phyloP scores from a whole-genome alignment of 2,888 invertebrate species.

The Diplolepis rosae region DNA sequence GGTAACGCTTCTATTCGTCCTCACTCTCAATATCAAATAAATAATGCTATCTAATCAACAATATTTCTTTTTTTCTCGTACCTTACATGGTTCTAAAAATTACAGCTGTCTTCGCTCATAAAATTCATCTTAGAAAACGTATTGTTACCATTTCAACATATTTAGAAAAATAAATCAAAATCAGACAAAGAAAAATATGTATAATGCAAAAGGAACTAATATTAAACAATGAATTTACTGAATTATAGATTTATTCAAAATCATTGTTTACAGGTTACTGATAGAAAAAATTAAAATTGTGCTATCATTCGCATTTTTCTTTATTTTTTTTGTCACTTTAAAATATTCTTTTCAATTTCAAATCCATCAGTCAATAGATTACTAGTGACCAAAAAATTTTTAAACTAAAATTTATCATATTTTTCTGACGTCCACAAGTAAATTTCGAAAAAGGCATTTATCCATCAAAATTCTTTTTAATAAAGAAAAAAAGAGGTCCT shows the following conservation, averaged over 20 bases:
- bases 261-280: neutral
- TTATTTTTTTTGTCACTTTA: neutral
- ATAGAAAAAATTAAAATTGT: neutral
- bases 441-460: too few species aligned
- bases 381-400: too few species aligned
- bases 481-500: too few species aligned
- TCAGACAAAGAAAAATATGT: neutral
- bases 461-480: too few species aligned
- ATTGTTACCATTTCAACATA: neutral
- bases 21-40: conserved; percentile 44
- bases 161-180: neutral
- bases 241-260: neutral
- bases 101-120: neutral
- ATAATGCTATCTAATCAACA: conserved; percentile 42
- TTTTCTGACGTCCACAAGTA: too few species aligned
- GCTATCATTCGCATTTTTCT: too few species aligned
- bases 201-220: neutral
- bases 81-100: too few species aligned
- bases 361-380: too few species aligned
- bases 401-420: too few species aligned
- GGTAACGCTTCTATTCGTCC: conserved; percentile 55
- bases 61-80: too few species aligned
- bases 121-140: neutral
- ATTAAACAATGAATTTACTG: conserved; percentile 34
- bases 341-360: neutral